A percentile compares a stretch with the other conserved stretches of the same genome.
Evolutionary conservation across 1,140 invertebrate species (phyloP).

Genomic region (Lasioglossum baleicum): DNA sequence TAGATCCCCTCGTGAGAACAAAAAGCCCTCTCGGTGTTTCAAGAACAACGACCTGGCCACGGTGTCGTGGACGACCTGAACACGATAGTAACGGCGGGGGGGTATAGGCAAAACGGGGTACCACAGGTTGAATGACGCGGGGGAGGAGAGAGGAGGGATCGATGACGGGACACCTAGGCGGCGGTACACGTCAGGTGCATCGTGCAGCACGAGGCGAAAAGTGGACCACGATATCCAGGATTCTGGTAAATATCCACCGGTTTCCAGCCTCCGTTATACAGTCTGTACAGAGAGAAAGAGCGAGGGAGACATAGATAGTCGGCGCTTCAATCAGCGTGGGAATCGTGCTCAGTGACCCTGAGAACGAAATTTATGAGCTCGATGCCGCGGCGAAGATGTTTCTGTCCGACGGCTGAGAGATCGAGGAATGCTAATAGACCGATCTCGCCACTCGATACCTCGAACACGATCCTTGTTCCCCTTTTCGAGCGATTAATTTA

Average conservation of each 20-base stretch:
- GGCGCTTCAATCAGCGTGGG: slow-evolving; percentile 54
- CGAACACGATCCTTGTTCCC: background rate
- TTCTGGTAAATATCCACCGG: slow-evolving; percentile 24
- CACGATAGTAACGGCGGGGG: no score
- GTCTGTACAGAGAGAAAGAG: no score
- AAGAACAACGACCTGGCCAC: slow-evolving; percentile 2
- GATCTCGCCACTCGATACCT: background rate
- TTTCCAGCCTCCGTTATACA: slow-evolving; percentile 48
- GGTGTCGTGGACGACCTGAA: background rate
- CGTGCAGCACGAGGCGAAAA: slow-evolving; percentile 57
- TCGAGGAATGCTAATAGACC: slow-evolving; percentile 20
- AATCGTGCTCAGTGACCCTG: slow-evolving; percentile 42
- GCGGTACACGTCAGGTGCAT: slow-evolving; percentile 40
- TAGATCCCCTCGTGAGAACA: slow-evolving; percentile 4
- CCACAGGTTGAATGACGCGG: no score
- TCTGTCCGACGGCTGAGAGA: background rate
- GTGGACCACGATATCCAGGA: slow-evolving; percentile 55
- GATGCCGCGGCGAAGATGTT: slow-evolving; percentile 1
- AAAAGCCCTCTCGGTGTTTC: slow-evolving; percentile 7
- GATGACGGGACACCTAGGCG: background rate
- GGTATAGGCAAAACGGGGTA: no score
- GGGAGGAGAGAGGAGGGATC: background rate
- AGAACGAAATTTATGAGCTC: slow-evolving; percentile 51
- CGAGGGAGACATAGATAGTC: background rate
- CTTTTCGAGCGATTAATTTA: background rate